phyloP scores from a whole-genome alignment of 2,113 vertebrate species.

The Ceyx melanurus region DNA sequence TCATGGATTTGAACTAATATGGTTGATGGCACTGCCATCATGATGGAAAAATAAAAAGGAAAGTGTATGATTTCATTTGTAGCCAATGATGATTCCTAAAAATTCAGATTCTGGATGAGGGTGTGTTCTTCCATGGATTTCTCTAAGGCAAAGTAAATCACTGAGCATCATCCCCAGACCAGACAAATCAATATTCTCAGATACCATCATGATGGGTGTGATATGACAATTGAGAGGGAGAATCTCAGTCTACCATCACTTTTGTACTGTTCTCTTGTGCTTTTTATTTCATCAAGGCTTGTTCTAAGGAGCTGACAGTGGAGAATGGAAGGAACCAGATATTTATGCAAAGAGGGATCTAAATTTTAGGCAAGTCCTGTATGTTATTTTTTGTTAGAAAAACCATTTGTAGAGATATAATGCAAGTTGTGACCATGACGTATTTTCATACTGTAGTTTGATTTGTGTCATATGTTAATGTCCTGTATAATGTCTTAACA shows the following conservation, averaged over 20 bases:
- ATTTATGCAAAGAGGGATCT: not conserved
- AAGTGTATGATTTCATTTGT: not conserved
- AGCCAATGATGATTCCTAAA: not conserved
- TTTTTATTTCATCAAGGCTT: not conserved
- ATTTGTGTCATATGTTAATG: not conserved
- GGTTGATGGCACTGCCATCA: not conserved
- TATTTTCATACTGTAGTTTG: not conserved
- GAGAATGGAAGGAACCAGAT: not conserved
- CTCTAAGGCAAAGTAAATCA: not conserved
- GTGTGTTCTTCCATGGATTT: not conserved
- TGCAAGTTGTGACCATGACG: not conserved
- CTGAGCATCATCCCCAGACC: not conserved
- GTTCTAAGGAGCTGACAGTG: not conserved
- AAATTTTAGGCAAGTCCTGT: not conserved
- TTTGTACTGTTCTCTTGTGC: not conserved
- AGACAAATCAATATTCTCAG: not conserved
- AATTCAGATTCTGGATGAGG: not conserved
- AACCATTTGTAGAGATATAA: not conserved
- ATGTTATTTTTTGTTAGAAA: not conserved
- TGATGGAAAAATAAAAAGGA: not conserved
- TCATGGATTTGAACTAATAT: not conserved
- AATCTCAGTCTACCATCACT: not conserved
- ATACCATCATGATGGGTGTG: not conserved
- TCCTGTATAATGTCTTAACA: not conserved
- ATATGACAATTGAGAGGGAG: not conserved